Base-by-base conservation (phyloP, 64 coral and sea anemone genomes). In the Acropora yongei region DNA sequence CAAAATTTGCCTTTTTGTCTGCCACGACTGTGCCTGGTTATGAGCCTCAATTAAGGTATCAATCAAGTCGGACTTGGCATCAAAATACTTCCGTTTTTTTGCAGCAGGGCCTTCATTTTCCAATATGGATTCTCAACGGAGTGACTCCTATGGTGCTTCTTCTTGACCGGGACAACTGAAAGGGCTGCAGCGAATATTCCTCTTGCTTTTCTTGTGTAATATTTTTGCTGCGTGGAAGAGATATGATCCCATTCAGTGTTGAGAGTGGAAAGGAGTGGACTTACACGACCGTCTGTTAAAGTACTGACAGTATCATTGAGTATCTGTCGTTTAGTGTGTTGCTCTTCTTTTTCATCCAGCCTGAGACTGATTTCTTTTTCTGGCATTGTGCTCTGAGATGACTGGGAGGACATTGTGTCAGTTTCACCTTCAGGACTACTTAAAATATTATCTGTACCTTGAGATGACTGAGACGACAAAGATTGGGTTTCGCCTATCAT, bases 321-420 rank as follows among this genome's bases (percentile, higher is more conserved):
- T 49, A 14, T 68, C 66, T 93, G 55, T 55, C 85, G 75, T 88
- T 93, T 93, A 0, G 49, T 66, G 69, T 80, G 75, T 40, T 93
- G 91, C 18, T 87, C 91, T 79, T 93, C 82, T 72, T 69, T 79
- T 55, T 93, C 91, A 42, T 93, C 92, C 43, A 75, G 53, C 92
- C 92, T 75, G 40, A 88, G 82, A 13, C 75, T 93, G 20, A 88
- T 93, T 82, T 93, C 92, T 75, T 69, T 40, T 69, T 87, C 81
- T 30, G 18, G 41, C 11, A 78, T 30, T 47, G 82, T 67, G 14
- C 91, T 93, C 79, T 93, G 91, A 14, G 83, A 93, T 19, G 91
- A 93, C 83, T 92, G 90, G 47, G 90, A 92, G 14, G 86, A 77
- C 16, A n/a, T 41, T 42, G 57, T 57, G 19, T 16, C 53, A 40